phyloP scores from a whole-genome alignment of 2,113 vertebrate species.

The Aldabrachelys gigantea region DNA sequence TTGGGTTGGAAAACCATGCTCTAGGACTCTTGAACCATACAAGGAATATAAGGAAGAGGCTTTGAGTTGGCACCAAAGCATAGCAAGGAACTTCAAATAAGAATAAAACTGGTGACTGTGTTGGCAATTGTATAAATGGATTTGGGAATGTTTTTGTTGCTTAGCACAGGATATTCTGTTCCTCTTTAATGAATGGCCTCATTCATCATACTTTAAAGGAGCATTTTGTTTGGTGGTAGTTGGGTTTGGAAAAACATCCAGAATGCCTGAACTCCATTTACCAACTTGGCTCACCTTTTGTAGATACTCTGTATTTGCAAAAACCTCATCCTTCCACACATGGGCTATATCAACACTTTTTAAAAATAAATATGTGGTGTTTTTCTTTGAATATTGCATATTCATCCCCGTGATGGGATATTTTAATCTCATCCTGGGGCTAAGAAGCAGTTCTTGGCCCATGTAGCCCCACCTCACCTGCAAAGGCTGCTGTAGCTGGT shows the following conservation, averaged over 20 bases:
- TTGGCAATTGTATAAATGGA: not conserved
- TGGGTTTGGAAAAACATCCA: rapidly evolving
- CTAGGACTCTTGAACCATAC: not conserved
- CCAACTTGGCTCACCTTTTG: not conserved
- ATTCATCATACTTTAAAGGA: not conserved
- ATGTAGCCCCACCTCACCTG: not conserved
- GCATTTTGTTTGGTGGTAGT: not conserved
- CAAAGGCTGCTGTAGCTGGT: not conserved
- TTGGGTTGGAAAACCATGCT: not conserved
- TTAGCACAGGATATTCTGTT: not conserved
- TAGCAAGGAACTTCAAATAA: not conserved
- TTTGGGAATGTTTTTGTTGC: not conserved
- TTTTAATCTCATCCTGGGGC: not conserved
- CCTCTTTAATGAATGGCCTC: not conserved
- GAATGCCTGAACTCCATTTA: rapidly evolving
- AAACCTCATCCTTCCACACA: not conserved
- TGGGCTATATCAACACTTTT: not conserved
- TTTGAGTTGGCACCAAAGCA: not conserved
- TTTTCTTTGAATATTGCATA: not conserved
- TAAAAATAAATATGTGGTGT: not conserved
- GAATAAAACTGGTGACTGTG: not conserved
- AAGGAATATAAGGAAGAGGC: not conserved
- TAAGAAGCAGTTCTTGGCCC: not conserved
- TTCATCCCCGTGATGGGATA: not conserved
- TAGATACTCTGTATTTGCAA: not conserved